A percentile compares a stretch with the other conserved stretches of the same genome.
Evolutionary conservation across 2,888 invertebrate species (phyloP).

Genomic region (Tromatobia lineatoria): DNA sequence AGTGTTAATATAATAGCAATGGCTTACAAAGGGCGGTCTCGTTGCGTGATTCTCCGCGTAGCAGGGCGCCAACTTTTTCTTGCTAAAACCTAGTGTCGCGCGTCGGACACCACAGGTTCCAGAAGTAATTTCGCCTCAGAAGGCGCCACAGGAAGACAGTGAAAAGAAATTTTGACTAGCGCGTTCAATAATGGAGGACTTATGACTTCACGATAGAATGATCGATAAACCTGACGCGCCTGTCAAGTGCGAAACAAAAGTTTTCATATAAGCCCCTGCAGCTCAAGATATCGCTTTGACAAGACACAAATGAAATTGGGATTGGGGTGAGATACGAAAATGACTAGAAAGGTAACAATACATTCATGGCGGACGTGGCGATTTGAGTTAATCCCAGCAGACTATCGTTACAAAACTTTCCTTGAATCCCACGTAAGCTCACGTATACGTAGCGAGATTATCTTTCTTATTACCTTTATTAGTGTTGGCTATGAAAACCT

Average conservation of each 20-base stretch:
- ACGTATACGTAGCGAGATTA: neutral
- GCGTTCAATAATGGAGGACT: constrained; percentile 14
- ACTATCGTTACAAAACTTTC: constrained; percentile 3
- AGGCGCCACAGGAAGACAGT: neutral
- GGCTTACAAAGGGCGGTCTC: no score
- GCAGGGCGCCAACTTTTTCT: no score
- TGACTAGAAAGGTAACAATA: neutral
- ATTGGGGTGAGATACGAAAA: neutral
- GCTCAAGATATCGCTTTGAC: constrained; percentile 19
- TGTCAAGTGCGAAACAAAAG: constrained; percentile 7
- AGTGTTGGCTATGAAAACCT: constrained; percentile 7
- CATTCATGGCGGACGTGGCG: neutral
- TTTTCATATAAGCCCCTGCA: neutral
- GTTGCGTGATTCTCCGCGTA: no score
- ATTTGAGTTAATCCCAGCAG: neutral
- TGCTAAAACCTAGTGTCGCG: no score
- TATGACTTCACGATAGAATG: constrained; percentile 34
- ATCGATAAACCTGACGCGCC: constrained; percentile 50
- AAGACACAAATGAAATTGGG: constrained; percentile 11
- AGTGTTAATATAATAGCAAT: no score
- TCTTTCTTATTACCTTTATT: constrained; percentile 6
- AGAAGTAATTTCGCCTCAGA: constrained; percentile 29
- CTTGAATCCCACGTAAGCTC: neutral
- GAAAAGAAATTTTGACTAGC: neutral
- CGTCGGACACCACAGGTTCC: no score